Percentiles rank a stretch among this genome's conserved stretches.
Evolutionary conservation across 2,797 vertebrate genomes (phyloP).

Genomic region (Cuculus canorus): DNA sequence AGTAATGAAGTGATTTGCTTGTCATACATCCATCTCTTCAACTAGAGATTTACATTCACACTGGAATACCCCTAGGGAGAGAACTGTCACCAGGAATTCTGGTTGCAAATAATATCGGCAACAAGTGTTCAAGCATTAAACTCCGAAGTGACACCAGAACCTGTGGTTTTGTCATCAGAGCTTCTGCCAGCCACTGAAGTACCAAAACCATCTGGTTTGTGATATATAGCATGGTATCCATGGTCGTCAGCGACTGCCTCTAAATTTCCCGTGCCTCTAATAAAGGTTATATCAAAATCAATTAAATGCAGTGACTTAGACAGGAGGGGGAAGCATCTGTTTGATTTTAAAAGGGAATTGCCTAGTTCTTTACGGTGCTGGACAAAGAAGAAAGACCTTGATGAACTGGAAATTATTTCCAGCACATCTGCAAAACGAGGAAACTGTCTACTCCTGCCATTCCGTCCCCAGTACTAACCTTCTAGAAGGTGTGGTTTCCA

Average conservation of each 20-base stretch:
- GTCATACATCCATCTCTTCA: conserved; percentile 16
- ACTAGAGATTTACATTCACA: not conserved
- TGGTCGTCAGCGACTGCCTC: not conserved
- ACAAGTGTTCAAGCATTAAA: not conserved
- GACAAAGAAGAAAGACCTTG: not conserved
- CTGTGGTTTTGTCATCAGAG: not conserved
- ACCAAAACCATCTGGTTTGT: not conserved
- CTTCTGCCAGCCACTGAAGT: not conserved
- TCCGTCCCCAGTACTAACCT: not conserved
- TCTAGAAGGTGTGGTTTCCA: not conserved
- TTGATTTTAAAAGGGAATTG: not conserved
- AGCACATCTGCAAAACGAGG: not conserved
- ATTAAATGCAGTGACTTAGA: not conserved
- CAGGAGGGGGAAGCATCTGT: accelerated
- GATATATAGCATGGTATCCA: not conserved
- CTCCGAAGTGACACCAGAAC: not conserved
- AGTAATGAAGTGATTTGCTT: conserved; percentile 28
- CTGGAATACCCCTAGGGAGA: not conserved
- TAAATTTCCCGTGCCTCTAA: not conserved
- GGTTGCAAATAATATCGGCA: conserved; percentile 22
- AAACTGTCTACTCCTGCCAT: not conserved
- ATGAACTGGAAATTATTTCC: not conserved
- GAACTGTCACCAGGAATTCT: conserved; percentile 37
- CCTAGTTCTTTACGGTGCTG: not conserved
- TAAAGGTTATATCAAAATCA: not conserved